A percentile compares a stretch with the other conserved stretches of the same genome.
phyloP scores from a whole-genome alignment of 1,140 invertebrate species.

The Pristionchus pacificus region DNA sequence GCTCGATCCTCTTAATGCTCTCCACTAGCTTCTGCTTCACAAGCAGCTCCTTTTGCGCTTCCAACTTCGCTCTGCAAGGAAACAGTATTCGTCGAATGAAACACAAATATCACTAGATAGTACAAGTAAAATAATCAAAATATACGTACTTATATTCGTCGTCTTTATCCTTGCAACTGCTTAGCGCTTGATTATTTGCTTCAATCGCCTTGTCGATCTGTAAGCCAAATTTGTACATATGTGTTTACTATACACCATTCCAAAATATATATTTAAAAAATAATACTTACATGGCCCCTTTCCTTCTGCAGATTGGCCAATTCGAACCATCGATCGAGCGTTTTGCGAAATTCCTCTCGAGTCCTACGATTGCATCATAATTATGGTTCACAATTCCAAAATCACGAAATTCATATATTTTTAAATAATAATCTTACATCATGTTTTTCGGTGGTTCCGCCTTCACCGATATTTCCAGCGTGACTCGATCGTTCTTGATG shows the following conservation, averaged over 20 bases:
- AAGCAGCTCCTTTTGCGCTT: slow-evolving; percentile 47
- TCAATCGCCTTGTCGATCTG: slow-evolving; percentile 55
- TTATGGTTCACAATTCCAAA: too few relatives aligned
- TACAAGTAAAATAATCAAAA: too few relatives aligned
- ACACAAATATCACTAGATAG: too few relatives aligned
- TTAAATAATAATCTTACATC: slow-evolving; percentile 38
- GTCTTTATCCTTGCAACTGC: slow-evolving; percentile 57
- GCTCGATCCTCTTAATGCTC: slow-evolving; percentile 2
- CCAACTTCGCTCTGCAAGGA: slow-evolving; percentile 46
- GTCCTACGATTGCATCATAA: slow-evolving; percentile 32
- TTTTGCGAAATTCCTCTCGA: slow-evolving; percentile 51
- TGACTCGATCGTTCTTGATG: slow-evolving; percentile 54
- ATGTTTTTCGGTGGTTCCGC: slow-evolving; percentile 56
- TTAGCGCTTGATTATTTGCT: slow-evolving; percentile 50
- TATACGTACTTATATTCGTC: too few relatives aligned
- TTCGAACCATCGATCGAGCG: slow-evolving; percentile 54
- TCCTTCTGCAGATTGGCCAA: slow-evolving; percentile 51
- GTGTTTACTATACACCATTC: neutral
- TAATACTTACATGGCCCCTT: neutral
- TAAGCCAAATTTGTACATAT: neutral
- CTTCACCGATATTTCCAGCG: slow-evolving; percentile 53
- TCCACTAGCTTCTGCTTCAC: slow-evolving; percentile 48
- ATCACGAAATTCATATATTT: neutral
- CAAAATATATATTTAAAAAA: neutral
- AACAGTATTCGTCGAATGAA: too few relatives aligned